Evolutionary conservation across 2,888 invertebrate genomes (phyloP), one percentile per base, ranked within the genome.

Genomic region (Escarpia spicata): DNA sequence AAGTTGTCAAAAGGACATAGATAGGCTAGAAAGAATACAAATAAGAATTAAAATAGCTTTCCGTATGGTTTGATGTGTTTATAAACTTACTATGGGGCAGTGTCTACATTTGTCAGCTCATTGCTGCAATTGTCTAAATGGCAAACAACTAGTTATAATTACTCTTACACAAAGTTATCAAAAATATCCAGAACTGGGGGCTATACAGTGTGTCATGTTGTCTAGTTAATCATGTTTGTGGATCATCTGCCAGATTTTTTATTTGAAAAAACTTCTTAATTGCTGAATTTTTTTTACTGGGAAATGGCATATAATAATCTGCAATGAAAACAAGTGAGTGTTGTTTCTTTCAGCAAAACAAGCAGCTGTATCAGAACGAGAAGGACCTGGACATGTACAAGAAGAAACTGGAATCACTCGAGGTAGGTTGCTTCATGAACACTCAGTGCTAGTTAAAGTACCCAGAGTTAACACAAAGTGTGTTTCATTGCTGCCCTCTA

Each of bases 341-440:
- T 75, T 75, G 26, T 75, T 75, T 26, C 75, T 75, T 75, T 92
- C 94, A 96, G 95, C 95, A 96, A 95, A 96, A 96, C 94, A 95
- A 96, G 93, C 95, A 95, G 52, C 94, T 96, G 92, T 95, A 95
- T 44, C 95, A 95, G 60, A 95, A 96, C 92, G 96, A 96, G 92
- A 96, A 96, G 93, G 96, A 98, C 93, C 93, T 97, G 91, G 96
- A 95, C 92, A 95, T 95, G 75, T 95, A 96, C 93, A 95, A 95
- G 92, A 94, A 95, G 58, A 96, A 96, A 93, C 93, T 96, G 93
- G 95, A 95, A 44, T 94, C 95, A 37, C 95, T 96, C 94, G 96
- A 96, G 93, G 96, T 97, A 94, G 95, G 94, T 90, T 19, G 8
- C 37, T 15, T 92, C 26, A 52, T 75, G 19, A 26, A 26, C 75